phyloP scores from a whole-genome alignment of 2,113 vertebrate species.

The Osmerus mordax region DNA sequence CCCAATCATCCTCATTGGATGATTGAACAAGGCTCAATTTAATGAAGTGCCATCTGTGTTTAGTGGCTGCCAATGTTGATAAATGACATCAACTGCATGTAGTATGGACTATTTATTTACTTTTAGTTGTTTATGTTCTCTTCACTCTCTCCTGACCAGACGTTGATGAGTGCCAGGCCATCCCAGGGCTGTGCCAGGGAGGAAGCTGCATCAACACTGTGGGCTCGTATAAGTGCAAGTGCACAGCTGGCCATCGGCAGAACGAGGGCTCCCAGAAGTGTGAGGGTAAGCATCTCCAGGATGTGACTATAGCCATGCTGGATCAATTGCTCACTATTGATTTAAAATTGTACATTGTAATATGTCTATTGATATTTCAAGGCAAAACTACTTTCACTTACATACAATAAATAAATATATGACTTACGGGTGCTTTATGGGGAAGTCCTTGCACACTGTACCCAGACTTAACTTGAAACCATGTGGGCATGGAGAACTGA shows the following conservation, averaged over 20 bases:
- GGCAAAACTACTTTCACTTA: too few relatives aligned
- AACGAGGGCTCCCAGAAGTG: constrained; percentile 72
- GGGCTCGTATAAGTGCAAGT: constrained; percentile 74
- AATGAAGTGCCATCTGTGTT: neutral
- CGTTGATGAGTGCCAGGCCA: constrained; percentile 78
- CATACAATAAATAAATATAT: too few relatives aligned
- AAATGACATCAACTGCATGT: too few relatives aligned
- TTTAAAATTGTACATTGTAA: neutral
- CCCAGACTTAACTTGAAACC: too few relatives aligned
- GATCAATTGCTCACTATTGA: neutral
- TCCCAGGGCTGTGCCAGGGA: constrained; percentile 75
- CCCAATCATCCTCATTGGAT: too few relatives aligned
- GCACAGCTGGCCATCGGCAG: constrained; percentile 70
- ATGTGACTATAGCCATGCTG: neutral
- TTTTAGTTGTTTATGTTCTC: neutral
- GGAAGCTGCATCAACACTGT: constrained; percentile 77
- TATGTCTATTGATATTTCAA: neutral
- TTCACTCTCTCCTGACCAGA: constrained; percentile 55
- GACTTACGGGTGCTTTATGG: too few relatives aligned
- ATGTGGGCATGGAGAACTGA: too few relatives aligned
- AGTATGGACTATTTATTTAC: too few relatives aligned
- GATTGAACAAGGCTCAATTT: neutral
- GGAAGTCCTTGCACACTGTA: too few relatives aligned
- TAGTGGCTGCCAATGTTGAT: neutral
- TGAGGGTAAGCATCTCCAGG: constrained; percentile 62